phyloP scores from a whole-genome alignment of 2,113 vertebrate species.

The Corythornis cristatus region DNA sequence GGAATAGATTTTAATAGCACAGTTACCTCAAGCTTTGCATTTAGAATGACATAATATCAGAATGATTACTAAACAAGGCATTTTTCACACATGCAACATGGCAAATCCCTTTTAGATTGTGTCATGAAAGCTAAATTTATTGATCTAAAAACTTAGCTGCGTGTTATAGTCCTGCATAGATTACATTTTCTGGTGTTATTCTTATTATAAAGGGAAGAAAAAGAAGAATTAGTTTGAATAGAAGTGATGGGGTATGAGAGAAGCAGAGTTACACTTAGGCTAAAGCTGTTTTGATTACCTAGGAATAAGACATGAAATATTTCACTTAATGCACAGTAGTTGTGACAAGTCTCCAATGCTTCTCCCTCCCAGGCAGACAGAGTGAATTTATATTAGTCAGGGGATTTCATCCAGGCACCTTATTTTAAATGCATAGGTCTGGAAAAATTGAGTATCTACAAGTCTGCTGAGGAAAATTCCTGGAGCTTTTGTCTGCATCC shows the following conservation, averaged over 20 bases:
- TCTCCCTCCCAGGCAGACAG: background rate
- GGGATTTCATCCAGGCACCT: background rate
- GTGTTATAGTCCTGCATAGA: background rate
- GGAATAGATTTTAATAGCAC: conserved; percentile 39
- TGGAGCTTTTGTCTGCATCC: background rate
- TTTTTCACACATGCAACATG: conserved; percentile 4
- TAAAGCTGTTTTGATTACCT: conserved; percentile 23
- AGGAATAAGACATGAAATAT: conserved; percentile 1
- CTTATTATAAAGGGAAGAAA: background rate
- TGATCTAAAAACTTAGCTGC: background rate
- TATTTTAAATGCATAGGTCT: conserved; percentile 15
- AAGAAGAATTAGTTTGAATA: background rate
- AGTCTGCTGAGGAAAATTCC: background rate
- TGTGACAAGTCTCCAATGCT: background rate
- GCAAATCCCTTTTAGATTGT: conserved; percentile 27
- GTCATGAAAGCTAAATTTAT: conserved; percentile 16
- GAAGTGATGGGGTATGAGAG: background rate
- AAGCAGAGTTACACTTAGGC: background rate
- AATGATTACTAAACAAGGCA: conserved; percentile 25
- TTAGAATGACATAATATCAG: conserved; percentile 18
- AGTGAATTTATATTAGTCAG: conserved; percentile 35
- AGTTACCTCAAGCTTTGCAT: conserved; percentile 26
- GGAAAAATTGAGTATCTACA: background rate
- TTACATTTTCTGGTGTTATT: conserved; percentile 3
- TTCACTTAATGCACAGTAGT: conserved; percentile 20